A percentile compares a stretch with the other conserved stretches of the same genome.
Conservation (phyloP, 2,888 invertebrate species). For the Aproaerema taeniolella region DNA sequence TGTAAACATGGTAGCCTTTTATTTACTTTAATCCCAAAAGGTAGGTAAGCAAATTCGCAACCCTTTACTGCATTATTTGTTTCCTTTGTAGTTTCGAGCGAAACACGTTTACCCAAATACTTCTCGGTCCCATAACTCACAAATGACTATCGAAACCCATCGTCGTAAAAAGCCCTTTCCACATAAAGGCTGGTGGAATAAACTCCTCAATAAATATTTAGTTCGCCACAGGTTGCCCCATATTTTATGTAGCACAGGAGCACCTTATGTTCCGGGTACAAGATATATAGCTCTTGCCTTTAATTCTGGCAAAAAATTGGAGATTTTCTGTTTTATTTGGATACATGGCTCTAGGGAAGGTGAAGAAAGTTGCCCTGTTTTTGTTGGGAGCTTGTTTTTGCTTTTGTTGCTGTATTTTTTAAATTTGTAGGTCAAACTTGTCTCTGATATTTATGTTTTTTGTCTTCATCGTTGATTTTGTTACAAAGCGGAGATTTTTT, state of each 20-base stretch:
- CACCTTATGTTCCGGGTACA: slow-evolving; percentile 16
- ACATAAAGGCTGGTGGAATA: slow-evolving; percentile 31
- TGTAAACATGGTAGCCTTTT: too few species aligned
- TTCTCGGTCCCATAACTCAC: slow-evolving; percentile 14
- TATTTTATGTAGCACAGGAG: slow-evolving; percentile 25
- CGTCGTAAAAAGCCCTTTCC: slow-evolving; percentile 24
- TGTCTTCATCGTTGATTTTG: background rate
- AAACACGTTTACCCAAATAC: too few species aligned
- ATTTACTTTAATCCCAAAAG: too few species aligned
- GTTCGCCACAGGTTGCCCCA: slow-evolving; percentile 27
- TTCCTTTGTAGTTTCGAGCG: too few species aligned
- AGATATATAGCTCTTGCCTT: slow-evolving; percentile 36
- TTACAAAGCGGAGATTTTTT: background rate
- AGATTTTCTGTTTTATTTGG: slow-evolving; percentile 20
- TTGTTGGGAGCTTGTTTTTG: too few species aligned
- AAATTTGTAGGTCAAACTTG: background rate
- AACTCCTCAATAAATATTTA: slow-evolving; percentile 39
- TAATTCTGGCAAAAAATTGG: slow-evolving; percentile 33
- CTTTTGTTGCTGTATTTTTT: slow-evolving; percentile 1
- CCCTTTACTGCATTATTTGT: too few species aligned
- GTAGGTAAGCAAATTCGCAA: too few species aligned
- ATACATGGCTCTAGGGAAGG: slow-evolving; percentile 23
- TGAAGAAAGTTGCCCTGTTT: too few species aligned
- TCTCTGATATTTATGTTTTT: too few species aligned
- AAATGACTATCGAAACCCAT: slow-evolving; percentile 14